phyloP scores from a whole-genome alignment of 2,888 invertebrate species.

The Leptodirus hochenwartii region DNA sequence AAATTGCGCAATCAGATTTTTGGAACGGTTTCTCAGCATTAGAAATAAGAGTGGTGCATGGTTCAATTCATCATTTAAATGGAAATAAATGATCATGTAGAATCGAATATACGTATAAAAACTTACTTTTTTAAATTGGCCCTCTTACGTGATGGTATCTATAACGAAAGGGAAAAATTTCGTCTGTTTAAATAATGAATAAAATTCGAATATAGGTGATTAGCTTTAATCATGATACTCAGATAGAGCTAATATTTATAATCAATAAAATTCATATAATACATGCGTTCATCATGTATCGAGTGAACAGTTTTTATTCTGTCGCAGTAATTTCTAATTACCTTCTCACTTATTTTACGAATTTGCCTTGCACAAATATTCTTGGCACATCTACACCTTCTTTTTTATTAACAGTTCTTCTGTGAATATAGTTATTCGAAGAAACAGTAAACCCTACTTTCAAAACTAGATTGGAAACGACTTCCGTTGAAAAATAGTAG shows the following conservation, averaged over 20 bases:
- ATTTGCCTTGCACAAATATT: constrained; percentile 86
- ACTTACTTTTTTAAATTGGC: constrained; percentile 5
- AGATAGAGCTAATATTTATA: too few relatives aligned
- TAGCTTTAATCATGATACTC: too few relatives aligned
- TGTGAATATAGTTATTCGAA: constrained; percentile 59
- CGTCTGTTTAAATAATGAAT: neutral
- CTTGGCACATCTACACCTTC: constrained; percentile 81
- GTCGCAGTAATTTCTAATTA: too few relatives aligned
- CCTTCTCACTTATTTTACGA: constrained; percentile 29
- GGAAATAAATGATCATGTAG: too few relatives aligned
- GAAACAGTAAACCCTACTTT: constrained; percentile 51
- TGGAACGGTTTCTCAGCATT: constrained; percentile 12
- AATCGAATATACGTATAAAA: constrained; percentile 3
- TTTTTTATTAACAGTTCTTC: constrained; percentile 82
- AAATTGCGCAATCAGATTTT: constrained; percentile 6
- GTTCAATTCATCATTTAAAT: constrained; percentile 12
- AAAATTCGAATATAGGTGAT: too few relatives aligned
- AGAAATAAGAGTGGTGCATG: constrained; percentile 16
- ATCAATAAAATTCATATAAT: constrained; percentile 4
- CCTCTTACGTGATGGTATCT: neutral
- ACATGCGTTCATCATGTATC: neutral
- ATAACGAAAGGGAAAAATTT: neutral
- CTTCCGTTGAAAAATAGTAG: constrained; percentile 64
- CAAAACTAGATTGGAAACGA: constrained; percentile 43
- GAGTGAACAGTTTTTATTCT: constrained; percentile 7